Evolutionary conservation across 2,113 vertebrate species (phyloP).

Genomic region (Dipodomys merriami): DNA sequence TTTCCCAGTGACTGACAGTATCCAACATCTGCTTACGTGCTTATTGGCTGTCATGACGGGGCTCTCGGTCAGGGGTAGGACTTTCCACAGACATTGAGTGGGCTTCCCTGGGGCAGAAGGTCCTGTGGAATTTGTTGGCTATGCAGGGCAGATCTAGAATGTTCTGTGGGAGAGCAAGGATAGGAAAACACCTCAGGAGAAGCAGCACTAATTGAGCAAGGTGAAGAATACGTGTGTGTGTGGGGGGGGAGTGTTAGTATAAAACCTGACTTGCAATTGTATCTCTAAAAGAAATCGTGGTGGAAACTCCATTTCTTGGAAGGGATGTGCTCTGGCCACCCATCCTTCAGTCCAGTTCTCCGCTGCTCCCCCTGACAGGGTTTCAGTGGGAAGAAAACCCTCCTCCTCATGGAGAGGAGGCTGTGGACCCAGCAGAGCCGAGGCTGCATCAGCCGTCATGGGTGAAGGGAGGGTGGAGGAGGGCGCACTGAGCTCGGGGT

Average conservation of each 20-base stretch:
- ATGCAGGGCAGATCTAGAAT: neutral
- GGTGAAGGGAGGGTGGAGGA: neutral
- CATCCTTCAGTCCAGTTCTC: neutral
- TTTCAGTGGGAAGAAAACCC: neutral
- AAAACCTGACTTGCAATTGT: neutral
- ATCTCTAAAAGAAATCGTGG: neutral
- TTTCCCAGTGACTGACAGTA: neutral
- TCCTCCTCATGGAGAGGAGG: neutral
- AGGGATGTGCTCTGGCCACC: neutral
- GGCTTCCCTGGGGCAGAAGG: too few species aligned
- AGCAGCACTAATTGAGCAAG: too few species aligned
- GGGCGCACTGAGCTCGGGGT: neutral
- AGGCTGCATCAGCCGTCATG: neutral
- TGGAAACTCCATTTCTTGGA: constrained; percentile 1
- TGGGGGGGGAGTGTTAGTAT: too few species aligned
- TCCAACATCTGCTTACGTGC: neutral
- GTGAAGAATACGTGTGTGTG: too few species aligned
- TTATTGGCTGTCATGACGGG: neutral
- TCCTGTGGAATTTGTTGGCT: neutral
- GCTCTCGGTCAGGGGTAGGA: too few species aligned
- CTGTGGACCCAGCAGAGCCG: neutral
- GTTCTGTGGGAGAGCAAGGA: neutral
- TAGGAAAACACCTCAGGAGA: neutral
- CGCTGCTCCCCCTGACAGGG: neutral
- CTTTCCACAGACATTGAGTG: too few species aligned